These are phyloP conservation scores for Florisuga fusca DNA, from an alignment of 2,797 vertebrate species.

Conservation along the genomic window DNA sequence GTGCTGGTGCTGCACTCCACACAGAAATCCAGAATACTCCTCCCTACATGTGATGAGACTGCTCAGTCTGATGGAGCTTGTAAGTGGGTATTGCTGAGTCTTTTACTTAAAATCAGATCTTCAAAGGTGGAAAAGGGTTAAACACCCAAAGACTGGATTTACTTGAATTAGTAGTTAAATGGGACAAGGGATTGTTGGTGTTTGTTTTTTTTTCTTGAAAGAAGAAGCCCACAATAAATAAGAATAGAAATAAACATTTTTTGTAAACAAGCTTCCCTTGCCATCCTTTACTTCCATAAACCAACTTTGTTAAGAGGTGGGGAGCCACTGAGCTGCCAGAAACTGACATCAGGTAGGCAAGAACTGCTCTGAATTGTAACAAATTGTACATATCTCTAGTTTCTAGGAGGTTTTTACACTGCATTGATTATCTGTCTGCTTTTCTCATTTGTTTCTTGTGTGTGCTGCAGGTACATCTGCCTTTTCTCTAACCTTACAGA, in stretches of 20 bases:
- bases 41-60: neutral
- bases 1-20: neutral
- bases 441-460: neutral
- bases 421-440: neutral
- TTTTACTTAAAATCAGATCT: neutral
- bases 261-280: neutral
- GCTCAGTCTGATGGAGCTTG: neutral
- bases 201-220: neutral
- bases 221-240: neutral
- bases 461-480: neutral
- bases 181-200: neutral
- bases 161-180: neutral
- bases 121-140: neutral
- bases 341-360: neutral
- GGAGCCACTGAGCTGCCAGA: neutral
- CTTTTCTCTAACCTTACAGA: neutral
- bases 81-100: neutral
- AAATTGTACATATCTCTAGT: neutral
- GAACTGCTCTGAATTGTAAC: neutral
- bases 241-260: neutral
- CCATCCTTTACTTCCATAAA: neutral
- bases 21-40: neutral
- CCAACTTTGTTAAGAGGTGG: neutral
- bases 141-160: neutral
- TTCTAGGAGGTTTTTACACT: neutral